phyloP scores from a whole-genome alignment of 2,797 vertebrate species.

The Harpagifer antarcticus region DNA sequence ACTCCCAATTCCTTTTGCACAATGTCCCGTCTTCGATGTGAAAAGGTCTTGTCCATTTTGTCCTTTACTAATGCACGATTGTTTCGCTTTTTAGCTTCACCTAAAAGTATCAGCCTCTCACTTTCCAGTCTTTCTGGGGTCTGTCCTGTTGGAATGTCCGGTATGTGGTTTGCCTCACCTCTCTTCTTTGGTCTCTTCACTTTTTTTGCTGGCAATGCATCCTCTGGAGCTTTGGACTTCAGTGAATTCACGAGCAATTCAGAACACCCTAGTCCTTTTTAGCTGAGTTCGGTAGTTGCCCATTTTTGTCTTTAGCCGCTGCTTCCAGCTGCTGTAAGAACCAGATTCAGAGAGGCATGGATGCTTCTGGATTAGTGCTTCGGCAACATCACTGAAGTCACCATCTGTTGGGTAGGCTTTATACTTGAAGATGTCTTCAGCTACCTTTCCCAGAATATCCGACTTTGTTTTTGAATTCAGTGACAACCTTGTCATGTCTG shows the following conservation, averaged over 20 bases:
- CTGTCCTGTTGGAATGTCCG: not conserved
- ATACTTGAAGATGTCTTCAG: slow-evolving; percentile 19
- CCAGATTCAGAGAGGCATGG: slow-evolving; percentile 15
- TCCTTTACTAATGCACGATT: not conserved
- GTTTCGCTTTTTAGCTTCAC: not conserved
- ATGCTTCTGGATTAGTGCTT: slow-evolving; percentile 9
- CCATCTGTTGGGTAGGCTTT: slow-evolving; percentile 14
- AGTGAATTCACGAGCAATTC: slow-evolving; percentile 19
- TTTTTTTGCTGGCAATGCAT: slow-evolving; percentile 15
- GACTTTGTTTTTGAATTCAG: not conserved
- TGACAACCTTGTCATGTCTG: not conserved
- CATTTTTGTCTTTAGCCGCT: slow-evolving; percentile 6
- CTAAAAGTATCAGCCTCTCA: not conserved
- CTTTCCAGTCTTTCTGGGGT: not conserved
- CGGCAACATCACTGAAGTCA: slow-evolving; percentile 6
- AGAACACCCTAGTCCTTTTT: not conserved
- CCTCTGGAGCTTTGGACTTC: slow-evolving; percentile 4
- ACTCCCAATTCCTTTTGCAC: slow-evolving; percentile 4
- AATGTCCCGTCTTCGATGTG: not conserved
- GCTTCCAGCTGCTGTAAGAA: not conserved
- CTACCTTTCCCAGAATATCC: slow-evolving; percentile 21
- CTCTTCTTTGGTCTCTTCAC: slow-evolving; percentile 2
- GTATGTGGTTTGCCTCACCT: slow-evolving; percentile 31
- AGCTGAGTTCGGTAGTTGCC: slow-evolving; percentile 28
- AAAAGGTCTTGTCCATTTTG: slow-evolving; percentile 14